These are phyloP conservation scores for Hemistola chrysoprasaria DNA, from an alignment of 2,888 invertebrate species.

Conservation along the genomic window DNA sequence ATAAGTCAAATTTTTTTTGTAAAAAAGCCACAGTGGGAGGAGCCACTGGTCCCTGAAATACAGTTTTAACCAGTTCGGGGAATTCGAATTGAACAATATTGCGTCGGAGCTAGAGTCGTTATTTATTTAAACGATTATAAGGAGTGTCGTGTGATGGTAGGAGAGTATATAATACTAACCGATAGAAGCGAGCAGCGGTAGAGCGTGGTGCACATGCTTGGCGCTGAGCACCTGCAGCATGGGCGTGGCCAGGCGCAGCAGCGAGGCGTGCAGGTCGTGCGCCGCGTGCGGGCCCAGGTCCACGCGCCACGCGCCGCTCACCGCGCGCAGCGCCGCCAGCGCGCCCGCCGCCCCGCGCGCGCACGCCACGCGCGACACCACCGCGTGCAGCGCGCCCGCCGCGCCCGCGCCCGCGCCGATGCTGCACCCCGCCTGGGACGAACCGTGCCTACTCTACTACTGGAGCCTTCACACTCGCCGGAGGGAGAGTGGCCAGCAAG, in stretches of 20 bases:
- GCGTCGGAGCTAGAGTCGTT: no score
- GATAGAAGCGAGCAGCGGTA: not conserved
- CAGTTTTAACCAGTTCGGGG: no score
- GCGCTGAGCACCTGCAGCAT: conserved; percentile 86
- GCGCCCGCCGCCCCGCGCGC: conserved; percentile 57
- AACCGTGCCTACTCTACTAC: no score
- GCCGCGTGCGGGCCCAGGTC: conserved; percentile 50
- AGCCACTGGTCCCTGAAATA: no score
- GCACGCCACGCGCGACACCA: conserved; percentile 62
- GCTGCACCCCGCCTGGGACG: conserved; percentile 61
- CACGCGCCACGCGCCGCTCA: conserved; percentile 84
- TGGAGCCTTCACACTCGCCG: no score
- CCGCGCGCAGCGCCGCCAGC: conserved; percentile 63
- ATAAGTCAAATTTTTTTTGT: no score
- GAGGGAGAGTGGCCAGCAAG: no score
- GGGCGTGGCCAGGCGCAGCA: conserved; percentile 87
- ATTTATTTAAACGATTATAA: no score
- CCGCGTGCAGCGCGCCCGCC: conserved; percentile 56
- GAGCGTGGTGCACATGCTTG: conserved; percentile 54
- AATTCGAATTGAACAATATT: no score
- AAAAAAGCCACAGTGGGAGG: no score
- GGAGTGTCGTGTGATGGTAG: no score
- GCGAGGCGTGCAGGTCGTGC: conserved; percentile 51
- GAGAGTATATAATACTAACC: no score
- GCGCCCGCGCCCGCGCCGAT: conserved; percentile 69